Conservation (phyloP, 2,797 vertebrate species). For the Miichthys miiuy region DNA sequence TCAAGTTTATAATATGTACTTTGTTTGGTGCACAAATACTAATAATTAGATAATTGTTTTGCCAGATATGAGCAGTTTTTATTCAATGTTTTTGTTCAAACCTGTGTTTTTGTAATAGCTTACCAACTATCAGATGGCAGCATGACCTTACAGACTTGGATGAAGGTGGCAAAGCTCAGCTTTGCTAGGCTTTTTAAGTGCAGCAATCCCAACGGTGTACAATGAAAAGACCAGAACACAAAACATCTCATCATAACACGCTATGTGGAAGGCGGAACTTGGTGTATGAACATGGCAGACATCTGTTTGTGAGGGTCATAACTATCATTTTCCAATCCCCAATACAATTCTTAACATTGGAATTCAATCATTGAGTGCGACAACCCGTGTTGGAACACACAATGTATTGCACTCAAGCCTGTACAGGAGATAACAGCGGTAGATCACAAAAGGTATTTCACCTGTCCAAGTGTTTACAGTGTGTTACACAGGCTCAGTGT, state of each 20-base stretch:
- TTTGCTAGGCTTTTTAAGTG: background rate
- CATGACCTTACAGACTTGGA: conserved; percentile 1
- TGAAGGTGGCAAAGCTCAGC: background rate
- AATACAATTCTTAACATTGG: conserved; percentile 1
- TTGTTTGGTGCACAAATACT: background rate
- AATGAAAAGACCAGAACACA: conserved; percentile 30
- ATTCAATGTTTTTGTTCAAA: background rate
- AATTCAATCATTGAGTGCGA: conserved; percentile 12
- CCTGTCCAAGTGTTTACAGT: background rate
- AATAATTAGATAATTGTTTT: background rate
- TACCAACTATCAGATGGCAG: background rate
- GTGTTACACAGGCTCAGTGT: background rate
- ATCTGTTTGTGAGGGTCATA: background rate
- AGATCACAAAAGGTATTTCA: background rate
- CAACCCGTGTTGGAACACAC: background rate
- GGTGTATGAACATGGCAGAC: background rate
- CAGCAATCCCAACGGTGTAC: background rate
- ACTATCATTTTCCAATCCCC: background rate
- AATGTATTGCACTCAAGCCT: background rate
- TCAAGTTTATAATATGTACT: background rate
- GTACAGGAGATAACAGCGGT: background rate
- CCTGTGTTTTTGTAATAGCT: background rate
- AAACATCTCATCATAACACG: conserved; percentile 22
- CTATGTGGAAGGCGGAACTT: background rate
- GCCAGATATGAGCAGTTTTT: background rate